Evolutionary conservation across 1,140 invertebrate species (phyloP).

Genomic region (Pollicipes pollicipes): DNA sequence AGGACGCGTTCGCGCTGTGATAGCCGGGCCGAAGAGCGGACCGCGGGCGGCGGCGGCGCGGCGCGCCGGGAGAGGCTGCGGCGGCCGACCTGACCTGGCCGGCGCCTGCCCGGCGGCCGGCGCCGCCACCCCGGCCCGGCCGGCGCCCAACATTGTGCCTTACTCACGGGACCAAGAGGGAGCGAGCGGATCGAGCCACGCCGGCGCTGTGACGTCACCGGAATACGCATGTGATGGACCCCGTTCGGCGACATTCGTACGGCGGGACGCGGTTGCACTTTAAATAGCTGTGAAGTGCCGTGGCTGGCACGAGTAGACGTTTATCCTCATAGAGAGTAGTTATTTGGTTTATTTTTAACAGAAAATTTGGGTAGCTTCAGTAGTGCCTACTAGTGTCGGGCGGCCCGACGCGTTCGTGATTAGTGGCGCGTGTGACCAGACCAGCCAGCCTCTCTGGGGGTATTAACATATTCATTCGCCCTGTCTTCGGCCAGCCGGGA

Average conservation of each 20-base stretch:
- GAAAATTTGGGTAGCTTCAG: slow-evolving; percentile 1
- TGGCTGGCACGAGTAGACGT: not conserved
- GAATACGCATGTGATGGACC: not conserved
- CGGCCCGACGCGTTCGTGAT: not conserved
- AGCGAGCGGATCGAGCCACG: not conserved
- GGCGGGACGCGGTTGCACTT: not conserved
- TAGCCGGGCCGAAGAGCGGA: not conserved
- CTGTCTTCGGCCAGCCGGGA: not conserved
- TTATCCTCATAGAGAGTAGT: slow-evolving; percentile 1
- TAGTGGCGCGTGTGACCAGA: not conserved
- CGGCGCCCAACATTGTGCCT: not conserved
- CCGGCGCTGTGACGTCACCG: not conserved
- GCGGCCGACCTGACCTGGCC: too few species aligned
- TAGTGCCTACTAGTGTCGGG: not conserved
- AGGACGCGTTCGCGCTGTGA: not conserved
- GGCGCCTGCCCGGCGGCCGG: not conserved
- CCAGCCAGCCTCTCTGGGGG: not conserved
- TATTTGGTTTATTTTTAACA: slow-evolving; percentile 2
- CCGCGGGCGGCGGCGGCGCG: too few species aligned
- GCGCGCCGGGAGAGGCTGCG: too few species aligned
- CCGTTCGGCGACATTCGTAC: not conserved
- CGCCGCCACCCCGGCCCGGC: too few species aligned
- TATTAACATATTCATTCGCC: slow-evolving; percentile 1
- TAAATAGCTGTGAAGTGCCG: not conserved
- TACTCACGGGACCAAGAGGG: not conserved